Evolutionary conservation across 2,797 vertebrate genomes (phyloP).

Genomic region (Poecile montanus): DNA sequence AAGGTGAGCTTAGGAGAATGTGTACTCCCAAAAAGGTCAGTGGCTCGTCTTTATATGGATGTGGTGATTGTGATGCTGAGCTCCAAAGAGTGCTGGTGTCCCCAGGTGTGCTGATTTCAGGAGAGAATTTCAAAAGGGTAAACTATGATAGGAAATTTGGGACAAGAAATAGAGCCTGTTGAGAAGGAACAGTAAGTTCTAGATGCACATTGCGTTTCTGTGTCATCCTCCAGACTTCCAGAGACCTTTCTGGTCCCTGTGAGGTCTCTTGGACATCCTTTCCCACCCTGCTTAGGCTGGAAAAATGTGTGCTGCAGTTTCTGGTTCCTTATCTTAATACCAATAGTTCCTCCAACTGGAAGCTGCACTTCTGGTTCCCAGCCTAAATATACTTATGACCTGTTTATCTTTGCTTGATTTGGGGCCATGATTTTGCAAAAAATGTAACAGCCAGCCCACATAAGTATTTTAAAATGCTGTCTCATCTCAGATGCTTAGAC

Average conservation of each 20-base stretch:
- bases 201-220: accelerated
- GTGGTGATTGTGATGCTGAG: neutral
- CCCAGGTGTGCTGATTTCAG: neutral
- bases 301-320: neutral
- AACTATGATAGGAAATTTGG: neutral
- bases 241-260: neutral
- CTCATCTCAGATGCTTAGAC: conserved; percentile 1
- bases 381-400: conserved; percentile 55
- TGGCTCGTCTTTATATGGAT: neutral
- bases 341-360: neutral
- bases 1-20: neutral
- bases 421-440: conserved; percentile 29
- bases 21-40: accelerated
- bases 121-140: neutral
- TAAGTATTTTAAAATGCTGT: conserved; percentile 28
- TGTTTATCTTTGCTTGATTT: conserved; percentile 49
- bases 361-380: conserved; percentile 33
- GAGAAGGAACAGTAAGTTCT: neutral
- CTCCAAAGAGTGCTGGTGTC: neutral
- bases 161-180: neutral
- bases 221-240: neutral
- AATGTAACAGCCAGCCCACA: conserved; percentile 48
- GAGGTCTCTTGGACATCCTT: neutral
- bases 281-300: neutral
- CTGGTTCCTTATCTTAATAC: neutral